Percentiles rank a stretch among this genome's conserved stretches.
These are phyloP conservation scores for Zonitis immaculata DNA, from an alignment of 2,888 invertebrate species.

Conservation along the genomic window DNA sequence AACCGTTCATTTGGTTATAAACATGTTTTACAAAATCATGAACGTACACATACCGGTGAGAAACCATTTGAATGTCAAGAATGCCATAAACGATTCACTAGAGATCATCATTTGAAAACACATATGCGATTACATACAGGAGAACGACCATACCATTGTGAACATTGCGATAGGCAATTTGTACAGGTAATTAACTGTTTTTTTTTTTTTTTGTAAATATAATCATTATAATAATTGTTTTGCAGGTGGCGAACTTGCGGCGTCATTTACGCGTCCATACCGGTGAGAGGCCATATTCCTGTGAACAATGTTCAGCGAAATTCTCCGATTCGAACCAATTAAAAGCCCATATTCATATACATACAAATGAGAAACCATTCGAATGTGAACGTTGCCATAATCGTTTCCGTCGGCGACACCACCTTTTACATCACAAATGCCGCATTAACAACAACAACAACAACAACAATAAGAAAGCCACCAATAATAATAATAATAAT, in stretches of 20 bases:
- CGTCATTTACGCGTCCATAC: constrained; percentile 88
- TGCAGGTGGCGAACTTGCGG: constrained; percentile 74
- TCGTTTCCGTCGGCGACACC: constrained; percentile 81
- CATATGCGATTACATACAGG: constrained; percentile 91
- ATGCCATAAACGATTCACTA: constrained; percentile 86
- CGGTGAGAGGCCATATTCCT: constrained; percentile 84
- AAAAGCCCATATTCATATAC: constrained; percentile 83
- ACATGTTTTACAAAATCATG: constrained; percentile 91
- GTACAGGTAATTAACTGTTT: no score
- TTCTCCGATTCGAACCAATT: constrained; percentile 91
- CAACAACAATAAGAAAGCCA: constrained; percentile 20
- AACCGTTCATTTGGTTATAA: constrained; percentile 89
- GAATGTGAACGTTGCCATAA: constrained; percentile 70
- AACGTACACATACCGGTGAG: constrained; percentile 93
- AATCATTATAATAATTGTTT: not conserved
- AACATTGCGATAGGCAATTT: constrained; percentile 87
- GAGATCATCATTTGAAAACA: constrained; percentile 90
- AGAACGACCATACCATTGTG: constrained; percentile 89
- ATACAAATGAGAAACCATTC: constrained; percentile 87
- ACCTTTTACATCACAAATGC: constrained; percentile 81
- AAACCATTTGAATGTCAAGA: constrained; percentile 88
- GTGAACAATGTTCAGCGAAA: constrained; percentile 77
- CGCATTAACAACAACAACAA: constrained; percentile 31
- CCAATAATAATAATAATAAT: no score
- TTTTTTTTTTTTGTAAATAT: no score